Conservation (phyloP, 1,140 invertebrate species). For the Andricus grossulariae region DNA sequence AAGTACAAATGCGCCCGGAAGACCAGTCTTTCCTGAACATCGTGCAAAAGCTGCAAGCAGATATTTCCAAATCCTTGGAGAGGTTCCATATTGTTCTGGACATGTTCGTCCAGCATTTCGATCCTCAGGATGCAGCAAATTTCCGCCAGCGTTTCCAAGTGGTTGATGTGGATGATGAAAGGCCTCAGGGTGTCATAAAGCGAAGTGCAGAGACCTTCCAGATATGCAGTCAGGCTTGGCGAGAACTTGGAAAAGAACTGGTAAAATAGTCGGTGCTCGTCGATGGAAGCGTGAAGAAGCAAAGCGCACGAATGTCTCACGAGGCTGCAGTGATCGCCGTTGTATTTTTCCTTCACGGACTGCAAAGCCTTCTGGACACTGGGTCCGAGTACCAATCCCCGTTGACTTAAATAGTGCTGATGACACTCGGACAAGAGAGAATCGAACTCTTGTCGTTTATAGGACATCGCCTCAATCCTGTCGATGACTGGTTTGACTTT, state of each 20-base stretch:
- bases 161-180: constrained; percentile 96
- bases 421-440: constrained; percentile 89
- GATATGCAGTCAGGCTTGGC: constrained; percentile 81
- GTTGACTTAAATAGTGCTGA: constrained; percentile 88
- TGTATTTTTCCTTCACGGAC: constrained; percentile 75
- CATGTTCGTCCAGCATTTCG: constrained; percentile 97
- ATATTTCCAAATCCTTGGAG: constrained; percentile 90
- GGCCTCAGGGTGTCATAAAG: constrained; percentile 97
- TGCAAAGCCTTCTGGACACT: constrained; percentile 87
- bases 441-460: constrained; percentile 86
- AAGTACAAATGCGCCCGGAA: constrained; percentile 97
- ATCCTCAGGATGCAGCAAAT: constrained; percentile 94
- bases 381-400: constrained; percentile 84
- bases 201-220: constrained; percentile 91
- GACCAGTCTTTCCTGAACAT: constrained; percentile 97
- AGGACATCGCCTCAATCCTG: constrained; percentile 86
- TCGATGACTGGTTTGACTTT: constrained; percentile 88
- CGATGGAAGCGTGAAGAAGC: constrained; percentile 92
- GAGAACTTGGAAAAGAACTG: constrained; percentile 89
- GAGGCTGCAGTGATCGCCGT: constrained; percentile 91
- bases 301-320: constrained; percentile 92
- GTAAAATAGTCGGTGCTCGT: constrained; percentile 92
- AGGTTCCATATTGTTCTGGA: constrained; percentile 85
- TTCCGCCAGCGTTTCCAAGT: constrained; percentile 97
- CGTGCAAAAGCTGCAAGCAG: constrained; percentile 92